These are phyloP conservation scores for Parotia lawesii DNA, from an alignment of 2,113 vertebrate genomes.

Conservation along the genomic window DNA sequence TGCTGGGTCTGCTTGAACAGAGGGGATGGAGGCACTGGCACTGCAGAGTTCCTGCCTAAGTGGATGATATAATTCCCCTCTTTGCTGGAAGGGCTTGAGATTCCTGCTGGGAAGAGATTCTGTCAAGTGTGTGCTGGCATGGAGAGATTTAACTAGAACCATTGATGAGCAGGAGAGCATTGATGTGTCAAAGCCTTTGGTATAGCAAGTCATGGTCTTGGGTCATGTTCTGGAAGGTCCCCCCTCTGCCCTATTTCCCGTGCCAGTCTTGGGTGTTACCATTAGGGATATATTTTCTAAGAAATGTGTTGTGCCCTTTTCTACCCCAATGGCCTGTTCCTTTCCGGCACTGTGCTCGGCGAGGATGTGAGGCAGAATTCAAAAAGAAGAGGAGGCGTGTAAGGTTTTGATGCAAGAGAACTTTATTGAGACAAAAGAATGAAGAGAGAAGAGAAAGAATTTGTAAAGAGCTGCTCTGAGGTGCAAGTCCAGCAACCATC, in stretches of 20 bases:
- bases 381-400: not conserved
- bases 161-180: not conserved
- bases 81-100: not conserved
- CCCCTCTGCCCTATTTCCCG: accelerated
- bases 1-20: too few relatives aligned
- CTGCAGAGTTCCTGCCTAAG: not conserved
- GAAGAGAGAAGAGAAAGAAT: too few relatives aligned
- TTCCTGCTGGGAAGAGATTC: not conserved
- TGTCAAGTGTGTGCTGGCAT: not conserved
- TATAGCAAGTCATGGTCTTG: too few relatives aligned
- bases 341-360: not conserved
- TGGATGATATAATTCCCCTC: not conserved
- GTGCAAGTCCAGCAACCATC: not conserved
- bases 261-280: not conserved
- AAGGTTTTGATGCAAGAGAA: not conserved
- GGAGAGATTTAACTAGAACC: not conserved
- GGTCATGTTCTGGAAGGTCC: not conserved
- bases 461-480: too few relatives aligned
- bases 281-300: too few relatives aligned
- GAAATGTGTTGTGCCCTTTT: not conserved
- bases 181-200: not conserved
- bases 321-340: not conserved
- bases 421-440: not conserved
- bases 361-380: not conserved
- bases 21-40: too few relatives aligned